A percentile compares a stretch with the other conserved stretches of the same genome.
These are phyloP conservation scores for Otus scops DNA, from an alignment of 2,797 vertebrate species.

Conservation along the genomic window DNA sequence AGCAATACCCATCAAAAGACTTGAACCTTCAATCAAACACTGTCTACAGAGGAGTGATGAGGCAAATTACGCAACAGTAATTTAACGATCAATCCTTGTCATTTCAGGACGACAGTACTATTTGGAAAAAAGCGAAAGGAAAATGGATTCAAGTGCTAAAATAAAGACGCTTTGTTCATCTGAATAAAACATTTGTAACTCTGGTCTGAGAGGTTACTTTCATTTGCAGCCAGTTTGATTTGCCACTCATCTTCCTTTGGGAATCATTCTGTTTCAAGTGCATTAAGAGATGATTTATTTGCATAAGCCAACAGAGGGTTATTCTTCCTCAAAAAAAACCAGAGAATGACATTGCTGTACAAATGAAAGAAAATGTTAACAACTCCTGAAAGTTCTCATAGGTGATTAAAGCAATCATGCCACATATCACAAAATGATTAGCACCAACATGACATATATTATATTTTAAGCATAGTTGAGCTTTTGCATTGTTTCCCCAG, in stretches of 20 bases:
- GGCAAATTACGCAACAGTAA: slow-evolving; percentile 58
- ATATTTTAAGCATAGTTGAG: not conserved
- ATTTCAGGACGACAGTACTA: slow-evolving; percentile 63
- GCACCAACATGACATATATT: not conserved
- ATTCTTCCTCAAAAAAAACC: slow-evolving; percentile 44
- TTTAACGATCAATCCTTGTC: slow-evolving; percentile 70
- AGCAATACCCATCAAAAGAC: slow-evolving; percentile 17
- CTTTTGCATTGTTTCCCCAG: slow-evolving; percentile 9
- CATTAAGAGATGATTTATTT: slow-evolving; percentile 71
- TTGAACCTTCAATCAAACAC: slow-evolving; percentile 60
- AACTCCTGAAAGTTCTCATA: slow-evolving; percentile 49
- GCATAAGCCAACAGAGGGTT: slow-evolving; percentile 60
- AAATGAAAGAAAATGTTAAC: slow-evolving; percentile 66
- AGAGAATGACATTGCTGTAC: not conserved
- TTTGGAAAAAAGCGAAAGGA: slow-evolving; percentile 35
- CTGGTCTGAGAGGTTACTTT: slow-evolving; percentile 55
- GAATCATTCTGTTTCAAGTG: slow-evolving; percentile 58
- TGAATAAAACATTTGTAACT: slow-evolving; percentile 69
- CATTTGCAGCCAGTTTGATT: slow-evolving; percentile 65
- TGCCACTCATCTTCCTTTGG: slow-evolving; percentile 61
- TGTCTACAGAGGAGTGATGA: slow-evolving; percentile 48
- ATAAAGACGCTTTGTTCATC: slow-evolving; percentile 65
- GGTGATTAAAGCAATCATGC: slow-evolving; percentile 44
- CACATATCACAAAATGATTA: slow-evolving; percentile 9
- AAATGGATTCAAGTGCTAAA: slow-evolving; percentile 65